phyloP scores from a whole-genome alignment of 2,113 vertebrate species.

The Deroptyus accipitrinus region DNA sequence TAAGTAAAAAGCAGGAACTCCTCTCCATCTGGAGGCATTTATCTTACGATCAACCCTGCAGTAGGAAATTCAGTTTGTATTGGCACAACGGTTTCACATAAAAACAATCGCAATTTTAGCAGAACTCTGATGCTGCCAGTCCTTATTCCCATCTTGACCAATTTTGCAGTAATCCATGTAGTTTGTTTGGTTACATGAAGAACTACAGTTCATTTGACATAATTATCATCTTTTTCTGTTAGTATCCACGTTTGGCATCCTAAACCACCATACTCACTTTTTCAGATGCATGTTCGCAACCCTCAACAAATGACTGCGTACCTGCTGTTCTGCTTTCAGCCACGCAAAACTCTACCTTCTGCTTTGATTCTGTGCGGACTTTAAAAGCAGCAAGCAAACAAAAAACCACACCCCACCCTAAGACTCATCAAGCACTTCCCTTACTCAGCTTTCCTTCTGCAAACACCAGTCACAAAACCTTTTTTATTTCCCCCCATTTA shows the following conservation, averaged over 20 bases:
- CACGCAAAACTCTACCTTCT: neutral
- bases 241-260: neutral
- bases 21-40: neutral
- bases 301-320: rapidly evolving
- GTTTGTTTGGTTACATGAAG: neutral
- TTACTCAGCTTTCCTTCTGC: neutral
- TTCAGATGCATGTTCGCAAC: rapidly evolving
- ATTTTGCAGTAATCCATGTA: neutral
- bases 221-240: neutral
- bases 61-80: neutral
- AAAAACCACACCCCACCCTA: neutral
- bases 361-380: neutral
- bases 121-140: neutral
- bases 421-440: neutral
- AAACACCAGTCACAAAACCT: neutral
- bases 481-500: neutral
- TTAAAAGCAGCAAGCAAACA: neutral
- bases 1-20: neutral
- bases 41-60: neutral
- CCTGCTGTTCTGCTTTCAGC: neutral
- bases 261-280: neutral
- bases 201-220: neutral
- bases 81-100: neutral
- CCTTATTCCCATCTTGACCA: neutral
- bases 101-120: neutral